Conservation (phyloP, 2,113 vertebrate species). For the Tor tambroides region DNA sequence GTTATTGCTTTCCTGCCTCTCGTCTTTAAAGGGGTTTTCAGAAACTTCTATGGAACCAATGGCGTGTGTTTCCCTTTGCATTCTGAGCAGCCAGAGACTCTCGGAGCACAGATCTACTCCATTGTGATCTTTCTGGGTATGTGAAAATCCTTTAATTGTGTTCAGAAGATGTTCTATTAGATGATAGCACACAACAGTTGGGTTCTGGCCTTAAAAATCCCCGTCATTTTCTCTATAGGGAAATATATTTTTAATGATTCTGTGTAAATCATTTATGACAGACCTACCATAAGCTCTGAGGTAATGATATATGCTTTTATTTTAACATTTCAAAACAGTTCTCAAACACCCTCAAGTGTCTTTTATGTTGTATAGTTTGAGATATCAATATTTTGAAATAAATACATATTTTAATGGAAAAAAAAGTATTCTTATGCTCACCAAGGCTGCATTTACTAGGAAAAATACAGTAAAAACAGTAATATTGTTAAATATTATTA, state of each 20-base stretch:
- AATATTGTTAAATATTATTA: no score
- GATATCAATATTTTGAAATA: no score
- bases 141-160: conserved; percentile 46
- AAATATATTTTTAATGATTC: neutral
- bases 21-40: conserved; percentile 86
- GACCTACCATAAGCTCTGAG: neutral
- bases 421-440: no score
- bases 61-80: conserved; percentile 96
- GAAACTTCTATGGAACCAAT: conserved; percentile 95
- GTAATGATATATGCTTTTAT: no score
- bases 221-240: neutral
- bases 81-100: conserved; percentile 89
- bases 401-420: no score
- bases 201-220: neutral
- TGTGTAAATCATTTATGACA: neutral
- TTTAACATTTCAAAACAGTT: no score
- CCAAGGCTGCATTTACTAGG: no score
- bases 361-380: no score
- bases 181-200: neutral
- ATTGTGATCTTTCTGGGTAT: conserved; percentile 94
- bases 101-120: conserved; percentile 91
- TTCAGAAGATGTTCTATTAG: neutral
- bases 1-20: conserved; percentile 88
- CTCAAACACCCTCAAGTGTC: no score
- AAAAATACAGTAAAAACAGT: no score